phyloP scores from a whole-genome alignment of 2,797 vertebrate species.

The Dendrocincla tyrannina region DNA sequence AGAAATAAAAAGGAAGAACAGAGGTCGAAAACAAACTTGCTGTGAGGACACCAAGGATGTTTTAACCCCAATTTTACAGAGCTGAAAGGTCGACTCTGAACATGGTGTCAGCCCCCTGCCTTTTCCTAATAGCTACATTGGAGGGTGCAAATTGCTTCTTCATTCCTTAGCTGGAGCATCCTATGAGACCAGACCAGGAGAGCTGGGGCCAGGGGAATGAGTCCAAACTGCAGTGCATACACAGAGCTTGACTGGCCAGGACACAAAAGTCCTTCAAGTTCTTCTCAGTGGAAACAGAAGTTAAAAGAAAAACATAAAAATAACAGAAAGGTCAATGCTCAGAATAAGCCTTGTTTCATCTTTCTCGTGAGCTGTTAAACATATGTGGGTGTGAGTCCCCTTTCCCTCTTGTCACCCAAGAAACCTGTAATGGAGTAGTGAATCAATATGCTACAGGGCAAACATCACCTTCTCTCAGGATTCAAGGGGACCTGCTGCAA shows the following conservation, averaged over 20 bases:
- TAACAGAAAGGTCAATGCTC: constrained; percentile 81
- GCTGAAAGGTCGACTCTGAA: accelerated
- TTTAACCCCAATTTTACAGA: not conserved
- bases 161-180: not conserved
- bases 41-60: not conserved
- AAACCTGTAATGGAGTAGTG: not conserved
- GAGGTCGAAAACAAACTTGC: not conserved
- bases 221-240: not conserved
- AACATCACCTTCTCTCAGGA: not conserved
- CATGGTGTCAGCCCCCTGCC: not conserved
- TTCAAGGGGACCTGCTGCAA: accelerated
- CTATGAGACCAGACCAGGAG: not conserved
- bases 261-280: constrained; percentile 75
- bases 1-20: not conserved
- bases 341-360: not conserved
- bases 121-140: not conserved
- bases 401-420: not conserved
- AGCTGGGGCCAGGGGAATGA: accelerated
- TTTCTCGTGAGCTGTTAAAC: not conserved
- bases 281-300: constrained; percentile 81
- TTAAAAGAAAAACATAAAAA: constrained; percentile 86
- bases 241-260: accelerated
- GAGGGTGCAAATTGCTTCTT: not conserved
- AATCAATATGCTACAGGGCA: not conserved
- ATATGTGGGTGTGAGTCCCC: not conserved